Evolutionary conservation across 2,797 vertebrate species (phyloP), one percentile per base, ranked within the genome.

Genomic region (Psittacula derbiana): DNA sequence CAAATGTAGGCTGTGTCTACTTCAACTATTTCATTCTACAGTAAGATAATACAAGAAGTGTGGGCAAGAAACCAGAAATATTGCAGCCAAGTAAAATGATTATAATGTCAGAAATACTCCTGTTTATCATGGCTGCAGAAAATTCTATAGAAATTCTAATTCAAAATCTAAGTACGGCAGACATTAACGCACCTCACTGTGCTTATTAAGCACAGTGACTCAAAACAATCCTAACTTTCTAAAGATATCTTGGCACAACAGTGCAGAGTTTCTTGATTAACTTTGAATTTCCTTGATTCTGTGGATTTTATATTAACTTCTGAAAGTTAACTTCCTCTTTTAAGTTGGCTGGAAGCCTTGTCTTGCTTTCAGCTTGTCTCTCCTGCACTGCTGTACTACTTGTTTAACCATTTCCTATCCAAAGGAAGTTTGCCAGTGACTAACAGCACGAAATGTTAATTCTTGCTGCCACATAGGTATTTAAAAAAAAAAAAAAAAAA

Each of bases 21-120:
- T 92, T 92, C 81, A 74, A 86, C 60, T 91, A 20, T 80, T 96
- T 90, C 86, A 67, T 65, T 69, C 10, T 88, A 66, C 36, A 67
- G 62, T 76, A 88, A 95, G 73, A 71, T 93, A 92, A 94, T 95
- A 70, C 20, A 82, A 75, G 91, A 96, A 80, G 13, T 28, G 17
- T 61, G 66, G 55, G 66, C 78, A 92, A 87, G 76, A 95, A 86
- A 94, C 40, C 67, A 88, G 80, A 82, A 88, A 62, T 83, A 67
- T 95, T 91, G 25, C 82, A 90, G 92, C 81, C 79, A 87, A 92
- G 47, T 70, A 67, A 70, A 90, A 57, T 28, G 64, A 57, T 58
- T 71, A 64, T 64, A 55, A 36, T 58, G 13, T 86, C 93, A 91
- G 62, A 92, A 93, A 90, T 96, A 92, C 58, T 95, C 36, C 53